A percentile compares a stretch with the other conserved stretches of the same genome.
phyloP scores from a whole-genome alignment of 2,797 vertebrate species.

The Mus spretus region DNA sequence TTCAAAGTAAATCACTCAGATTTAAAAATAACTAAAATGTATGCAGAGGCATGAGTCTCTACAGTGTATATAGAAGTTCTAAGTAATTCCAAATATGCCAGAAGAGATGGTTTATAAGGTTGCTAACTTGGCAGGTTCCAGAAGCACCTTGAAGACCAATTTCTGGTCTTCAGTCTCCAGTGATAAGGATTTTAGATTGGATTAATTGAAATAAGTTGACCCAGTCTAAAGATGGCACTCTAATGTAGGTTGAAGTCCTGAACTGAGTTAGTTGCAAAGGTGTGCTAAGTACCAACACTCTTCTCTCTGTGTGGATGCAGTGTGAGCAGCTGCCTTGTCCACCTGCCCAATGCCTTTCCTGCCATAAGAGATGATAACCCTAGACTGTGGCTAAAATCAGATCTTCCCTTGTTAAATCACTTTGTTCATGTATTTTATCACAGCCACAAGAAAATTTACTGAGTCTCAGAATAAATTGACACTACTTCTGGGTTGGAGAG shows the following conservation, averaged over 20 bases:
- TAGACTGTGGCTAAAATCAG: neutral
- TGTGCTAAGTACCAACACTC: too few relatives aligned
- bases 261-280: neutral
- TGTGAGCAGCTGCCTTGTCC: neutral
- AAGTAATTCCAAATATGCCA: neutral
- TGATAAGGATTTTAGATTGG: neutral
- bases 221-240: neutral
- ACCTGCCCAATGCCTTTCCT: neutral
- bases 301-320: neutral
- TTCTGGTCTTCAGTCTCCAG: neutral
- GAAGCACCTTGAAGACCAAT: neutral
- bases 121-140: neutral
- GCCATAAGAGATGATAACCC: neutral
- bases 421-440: neutral
- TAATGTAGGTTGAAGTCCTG: neutral
- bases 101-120: neutral
- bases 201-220: neutral
- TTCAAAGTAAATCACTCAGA: constrained; percentile 6
- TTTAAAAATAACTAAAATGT: neutral
- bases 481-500: neutral
- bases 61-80: neutral
- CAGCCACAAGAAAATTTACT: neutral
- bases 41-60: neutral
- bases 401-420: neutral
- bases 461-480: neutral